These are phyloP conservation scores for Metridium senile DNA, from an alignment of 92 coral and sea anemone genomes.

Conservation along the genomic window DNA sequence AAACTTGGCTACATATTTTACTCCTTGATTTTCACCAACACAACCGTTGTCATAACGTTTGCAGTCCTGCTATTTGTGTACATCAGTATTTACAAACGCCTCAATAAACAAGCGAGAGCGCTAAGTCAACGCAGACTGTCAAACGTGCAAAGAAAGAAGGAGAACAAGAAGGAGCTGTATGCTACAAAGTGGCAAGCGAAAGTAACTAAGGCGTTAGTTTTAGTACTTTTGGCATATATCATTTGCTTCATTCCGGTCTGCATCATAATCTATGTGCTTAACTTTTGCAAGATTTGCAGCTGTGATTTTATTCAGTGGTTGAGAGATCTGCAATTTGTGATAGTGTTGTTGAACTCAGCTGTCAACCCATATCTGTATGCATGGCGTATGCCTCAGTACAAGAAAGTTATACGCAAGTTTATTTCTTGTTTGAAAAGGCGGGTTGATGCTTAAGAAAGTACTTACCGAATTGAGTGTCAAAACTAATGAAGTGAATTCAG, in stretches of 20 bases:
- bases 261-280: slow-evolving; percentile 46
- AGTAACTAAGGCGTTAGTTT: slow-evolving; percentile 44
- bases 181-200: slow-evolving; percentile 35
- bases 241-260: slow-evolving; percentile 51
- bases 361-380: slow-evolving; percentile 58
- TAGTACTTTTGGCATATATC: slow-evolving; percentile 37
- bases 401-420: slow-evolving; percentile 35
- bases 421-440: background rate
- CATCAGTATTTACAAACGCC: slow-evolving; percentile 56
- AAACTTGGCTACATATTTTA: slow-evolving; percentile 72
- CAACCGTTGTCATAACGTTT: slow-evolving; percentile 79
- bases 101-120: slow-evolving; percentile 23
- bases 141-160: background rate
- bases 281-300: slow-evolving; percentile 39
- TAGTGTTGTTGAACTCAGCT: slow-evolving; percentile 46
- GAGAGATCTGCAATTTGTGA: slow-evolving; percentile 43
- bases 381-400: slow-evolving; percentile 50
- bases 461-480: background rate
- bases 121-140: background rate
- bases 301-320: slow-evolving; percentile 49
- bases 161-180: slow-evolving; percentile 20
- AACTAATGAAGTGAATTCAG: background rate
- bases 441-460: background rate
- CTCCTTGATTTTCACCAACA: slow-evolving; percentile 79
- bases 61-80: slow-evolving; percentile 76